Percentiles rank a stretch among this genome's conserved stretches.
Evolutionary conservation across 2,797 vertebrate genomes (phyloP).

Genomic region (Phalloptychus januarius): DNA sequence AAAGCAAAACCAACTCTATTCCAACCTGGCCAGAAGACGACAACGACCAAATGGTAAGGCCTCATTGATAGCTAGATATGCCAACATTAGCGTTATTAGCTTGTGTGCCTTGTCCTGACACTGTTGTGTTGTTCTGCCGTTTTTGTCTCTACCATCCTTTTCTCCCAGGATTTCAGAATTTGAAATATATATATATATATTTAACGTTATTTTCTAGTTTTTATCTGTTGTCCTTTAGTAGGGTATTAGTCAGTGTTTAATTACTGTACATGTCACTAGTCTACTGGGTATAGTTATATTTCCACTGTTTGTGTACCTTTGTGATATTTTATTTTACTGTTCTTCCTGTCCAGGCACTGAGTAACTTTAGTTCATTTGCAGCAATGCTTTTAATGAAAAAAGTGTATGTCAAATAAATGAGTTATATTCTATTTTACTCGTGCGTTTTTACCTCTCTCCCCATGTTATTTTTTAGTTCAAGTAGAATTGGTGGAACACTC

Average conservation of each 20-base stretch:
- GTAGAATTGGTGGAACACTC: conserved; percentile 33
- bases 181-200: neutral
- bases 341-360: neutral
- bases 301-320: neutral
- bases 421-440: conserved; percentile 14
- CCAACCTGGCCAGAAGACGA: conserved; percentile 87
- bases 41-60: conserved; percentile 91
- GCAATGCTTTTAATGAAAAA: neutral
- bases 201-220: neutral
- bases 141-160: neutral
- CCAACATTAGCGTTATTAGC: neutral
- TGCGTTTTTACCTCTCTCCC: neutral
- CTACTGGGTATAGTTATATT: neutral
- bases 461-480: conserved; percentile 26
- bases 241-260: too few relatives aligned
- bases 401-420: neutral
- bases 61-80: neutral
- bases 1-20: conserved; percentile 77
- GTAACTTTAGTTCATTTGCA: neutral
- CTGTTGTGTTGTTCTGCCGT: neutral
- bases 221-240: neutral
- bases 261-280: neutral
- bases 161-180: neutral
- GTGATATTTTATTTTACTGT: neutral
- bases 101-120: neutral